These are phyloP conservation scores for Nanger granti DNA, from an alignment of 2,113 vertebrate species.

Conservation along the genomic window DNA sequence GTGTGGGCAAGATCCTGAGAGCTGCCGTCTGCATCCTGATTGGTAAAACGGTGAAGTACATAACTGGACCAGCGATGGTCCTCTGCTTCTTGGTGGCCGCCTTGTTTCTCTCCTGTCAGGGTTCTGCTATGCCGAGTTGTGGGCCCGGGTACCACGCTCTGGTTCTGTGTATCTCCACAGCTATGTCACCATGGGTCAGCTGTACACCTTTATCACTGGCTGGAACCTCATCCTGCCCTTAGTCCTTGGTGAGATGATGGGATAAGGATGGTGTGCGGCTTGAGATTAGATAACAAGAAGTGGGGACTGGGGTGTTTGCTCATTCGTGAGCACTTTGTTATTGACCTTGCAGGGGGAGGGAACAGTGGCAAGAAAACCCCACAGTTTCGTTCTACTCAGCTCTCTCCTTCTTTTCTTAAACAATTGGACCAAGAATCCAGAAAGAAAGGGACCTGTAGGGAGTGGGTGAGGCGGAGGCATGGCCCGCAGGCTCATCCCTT, in stretches of 20 bases:
- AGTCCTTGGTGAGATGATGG: background rate
- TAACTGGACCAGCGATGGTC: background rate
- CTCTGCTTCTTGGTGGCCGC: background rate
- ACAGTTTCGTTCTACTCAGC: background rate
- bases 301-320: background rate
- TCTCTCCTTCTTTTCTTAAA: too few species aligned
- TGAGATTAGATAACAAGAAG: background rate
- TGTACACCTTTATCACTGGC: background rate
- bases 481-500: background rate
- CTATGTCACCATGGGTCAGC: background rate
- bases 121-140: background rate
- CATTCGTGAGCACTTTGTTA: background rate
- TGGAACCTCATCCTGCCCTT: background rate
- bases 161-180: background rate
- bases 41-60: background rate
- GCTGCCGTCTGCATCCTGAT: background rate
- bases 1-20: background rate
- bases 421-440: background rate
- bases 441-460: background rate
- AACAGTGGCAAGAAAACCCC: background rate
- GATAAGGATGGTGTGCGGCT: background rate
- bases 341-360: background rate
- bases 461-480: background rate
- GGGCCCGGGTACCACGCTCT: background rate
- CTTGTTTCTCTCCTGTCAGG: background rate